These are phyloP conservation scores for Limnephilus marmoratus DNA, from an alignment of 2,888 invertebrate genomes.

Conservation along the genomic window DNA sequence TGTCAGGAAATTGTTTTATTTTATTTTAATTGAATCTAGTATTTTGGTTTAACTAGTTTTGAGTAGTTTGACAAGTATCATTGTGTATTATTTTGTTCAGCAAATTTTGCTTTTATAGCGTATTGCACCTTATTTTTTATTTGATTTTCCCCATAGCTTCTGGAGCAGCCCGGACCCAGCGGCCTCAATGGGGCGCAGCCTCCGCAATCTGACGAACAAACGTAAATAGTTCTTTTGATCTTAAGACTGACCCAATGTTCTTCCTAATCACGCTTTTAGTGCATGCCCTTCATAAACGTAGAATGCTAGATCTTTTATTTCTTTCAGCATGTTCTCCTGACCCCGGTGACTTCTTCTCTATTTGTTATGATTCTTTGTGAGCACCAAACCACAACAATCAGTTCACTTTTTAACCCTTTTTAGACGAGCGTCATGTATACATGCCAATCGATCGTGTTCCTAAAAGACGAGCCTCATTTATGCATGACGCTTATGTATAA, in stretches of 20 bases:
- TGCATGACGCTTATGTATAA: too few relatives aligned
- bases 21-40: background rate
- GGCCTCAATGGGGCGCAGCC: constrained; percentile 77
- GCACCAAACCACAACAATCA: background rate
- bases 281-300: constrained; percentile 38
- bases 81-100: constrained; percentile 54
- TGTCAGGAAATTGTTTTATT: background rate
- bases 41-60: constrained; percentile 15
- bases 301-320: background rate
- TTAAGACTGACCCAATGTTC: constrained; percentile 19
- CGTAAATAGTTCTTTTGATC: constrained; percentile 76
- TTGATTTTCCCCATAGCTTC: constrained; percentile 82
- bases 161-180: constrained; percentile 80
- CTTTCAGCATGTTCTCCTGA: constrained; percentile 48
- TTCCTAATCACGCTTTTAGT: constrained; percentile 23
- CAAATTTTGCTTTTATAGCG: constrained; percentile 57
- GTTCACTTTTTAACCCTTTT: background rate
- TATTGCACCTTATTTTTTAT: constrained; percentile 75
- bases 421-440: too few relatives aligned
- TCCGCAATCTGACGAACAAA: constrained; percentile 78
- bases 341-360: constrained; percentile 18
- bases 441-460: too few relatives aligned
- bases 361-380: background rate
- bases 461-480: too few relatives aligned
- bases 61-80: constrained; percentile 20